Evolutionary conservation across 1,140 invertebrate genomes (phyloP), one percentile per base, ranked within the genome.

Genomic region (Bombus huntii): DNA sequence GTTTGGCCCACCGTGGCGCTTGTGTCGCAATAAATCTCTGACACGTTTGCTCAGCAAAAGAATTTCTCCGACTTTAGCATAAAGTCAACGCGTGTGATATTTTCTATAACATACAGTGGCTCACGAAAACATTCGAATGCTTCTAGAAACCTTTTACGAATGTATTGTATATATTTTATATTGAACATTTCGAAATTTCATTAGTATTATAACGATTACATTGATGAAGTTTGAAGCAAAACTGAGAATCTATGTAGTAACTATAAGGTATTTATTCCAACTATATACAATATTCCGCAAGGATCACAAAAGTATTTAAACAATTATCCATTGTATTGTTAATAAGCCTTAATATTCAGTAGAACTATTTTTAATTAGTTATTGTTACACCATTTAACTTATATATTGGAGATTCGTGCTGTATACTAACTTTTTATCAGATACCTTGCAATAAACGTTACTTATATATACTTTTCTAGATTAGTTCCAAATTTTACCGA

Each of bases 21-120:
- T 28, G 57, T 22, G 42, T 22, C 34, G 62, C 44, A 12, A 77
- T 83, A 77, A 77, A 83, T 78, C 44, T 34, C 9, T 3, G 28
- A 22, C 44, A 25, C 8, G 80, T 5, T 68, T 28, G 15, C 10
- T 22, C 28, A 22, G 44, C n/a, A 57, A 70, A 57, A 83, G 22
- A 31, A 78, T 47, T 42, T 76, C 57, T 22, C 22, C 42, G 34
- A 31, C 10, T 66, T 25, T 15, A 5, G 31, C 31, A 31, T 39
- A 13, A 72, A 59, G 2, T 75, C 39, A 37, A 68, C 13, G 31
- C 34, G 6, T 8, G 0, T 28, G 59, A 62, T 6, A 34, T 59
- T 57, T 59, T 31, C 57, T n/a, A 2, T 10, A 42, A 53, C 18
- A 53, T 53, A 53, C 18, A 53, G 18, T 53, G 47, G 6, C 47